Conservation (phyloP, 2,888 invertebrate genomes). For the Epirrhoe tristata region DNA sequence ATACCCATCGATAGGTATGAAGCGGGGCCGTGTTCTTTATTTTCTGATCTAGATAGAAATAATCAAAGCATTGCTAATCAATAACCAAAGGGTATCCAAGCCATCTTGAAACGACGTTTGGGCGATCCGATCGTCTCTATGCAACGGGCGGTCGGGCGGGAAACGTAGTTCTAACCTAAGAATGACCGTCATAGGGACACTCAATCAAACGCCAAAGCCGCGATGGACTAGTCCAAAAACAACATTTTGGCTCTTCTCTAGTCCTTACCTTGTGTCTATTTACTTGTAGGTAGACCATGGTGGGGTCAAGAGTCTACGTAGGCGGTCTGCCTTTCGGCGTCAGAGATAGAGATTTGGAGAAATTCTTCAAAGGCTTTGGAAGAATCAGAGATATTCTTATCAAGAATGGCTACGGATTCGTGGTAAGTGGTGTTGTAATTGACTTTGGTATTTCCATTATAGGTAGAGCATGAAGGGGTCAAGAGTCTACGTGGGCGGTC, state of each 20-base stretch:
- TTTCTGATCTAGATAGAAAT: background rate
- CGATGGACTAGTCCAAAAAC: slow-evolving; percentile 17
- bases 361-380: slow-evolving; percentile 98
- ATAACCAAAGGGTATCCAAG: background rate
- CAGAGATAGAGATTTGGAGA: slow-evolving; percentile 96
- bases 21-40: background rate
- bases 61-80: background rate
- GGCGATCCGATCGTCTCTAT: slow-evolving; percentile 9
- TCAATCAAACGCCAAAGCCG: background rate
- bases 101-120: background rate
- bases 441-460: slow-evolving; percentile 32
- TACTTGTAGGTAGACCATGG: slow-evolving; percentile 76
- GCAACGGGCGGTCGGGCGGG: slow-evolving; percentile 24
- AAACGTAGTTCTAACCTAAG: slow-evolving; percentile 12
- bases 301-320: slow-evolving; percentile 94
- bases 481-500: slow-evolving; percentile 93
- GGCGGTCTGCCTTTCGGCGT: slow-evolving; percentile 94
- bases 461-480: slow-evolving; percentile 88
- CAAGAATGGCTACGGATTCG: slow-evolving; percentile 99
- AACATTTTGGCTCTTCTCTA: slow-evolving; percentile 19
- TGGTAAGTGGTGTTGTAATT: slow-evolving; percentile 87
- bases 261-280: slow-evolving; percentile 31
- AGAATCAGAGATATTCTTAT: slow-evolving; percentile 96
- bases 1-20: too few species aligned
- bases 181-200: background rate